These are phyloP conservation scores for Chloebia gouldiae DNA, from an alignment of 2,113 vertebrate species.

Conservation along the genomic window DNA sequence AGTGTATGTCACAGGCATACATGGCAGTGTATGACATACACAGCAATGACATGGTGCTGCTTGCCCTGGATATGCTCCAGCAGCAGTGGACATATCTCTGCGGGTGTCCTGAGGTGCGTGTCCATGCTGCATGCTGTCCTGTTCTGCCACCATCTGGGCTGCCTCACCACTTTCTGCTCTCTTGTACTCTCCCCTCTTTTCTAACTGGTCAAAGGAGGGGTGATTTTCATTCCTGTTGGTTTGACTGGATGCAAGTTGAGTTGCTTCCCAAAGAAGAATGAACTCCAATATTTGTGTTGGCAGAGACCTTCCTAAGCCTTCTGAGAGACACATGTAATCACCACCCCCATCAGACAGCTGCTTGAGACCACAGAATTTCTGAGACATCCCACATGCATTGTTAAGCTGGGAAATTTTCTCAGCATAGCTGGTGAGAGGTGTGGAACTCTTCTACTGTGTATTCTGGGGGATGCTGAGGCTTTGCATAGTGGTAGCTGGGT, in stretches of 20 bases:
- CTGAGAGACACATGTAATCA: background rate
- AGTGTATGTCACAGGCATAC: background rate
- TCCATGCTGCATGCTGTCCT: conserved; percentile 30
- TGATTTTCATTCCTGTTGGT: background rate
- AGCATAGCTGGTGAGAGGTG: background rate
- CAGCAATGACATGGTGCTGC: background rate
- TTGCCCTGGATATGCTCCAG: background rate
- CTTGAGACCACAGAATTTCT: background rate
- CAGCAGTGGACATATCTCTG: background rate
- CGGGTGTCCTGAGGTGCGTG: rapidly evolving
- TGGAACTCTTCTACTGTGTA: background rate
- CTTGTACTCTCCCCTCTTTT: background rate
- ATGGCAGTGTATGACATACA: background rate
- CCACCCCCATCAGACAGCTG: background rate
- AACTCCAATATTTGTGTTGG: background rate
- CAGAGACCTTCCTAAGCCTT: background rate
- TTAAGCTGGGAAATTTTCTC: background rate
- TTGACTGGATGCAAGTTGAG: background rate
- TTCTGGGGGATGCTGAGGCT: background rate
- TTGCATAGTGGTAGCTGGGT: background rate
- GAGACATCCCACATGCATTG: rapidly evolving
- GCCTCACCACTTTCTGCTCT: background rate
- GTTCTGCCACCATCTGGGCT: background rate
- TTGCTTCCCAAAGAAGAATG: background rate
- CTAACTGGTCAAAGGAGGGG: background rate